Evolutionary conservation across 2,113 vertebrate species (phyloP).

Genomic region (Zingel zingel): DNA sequence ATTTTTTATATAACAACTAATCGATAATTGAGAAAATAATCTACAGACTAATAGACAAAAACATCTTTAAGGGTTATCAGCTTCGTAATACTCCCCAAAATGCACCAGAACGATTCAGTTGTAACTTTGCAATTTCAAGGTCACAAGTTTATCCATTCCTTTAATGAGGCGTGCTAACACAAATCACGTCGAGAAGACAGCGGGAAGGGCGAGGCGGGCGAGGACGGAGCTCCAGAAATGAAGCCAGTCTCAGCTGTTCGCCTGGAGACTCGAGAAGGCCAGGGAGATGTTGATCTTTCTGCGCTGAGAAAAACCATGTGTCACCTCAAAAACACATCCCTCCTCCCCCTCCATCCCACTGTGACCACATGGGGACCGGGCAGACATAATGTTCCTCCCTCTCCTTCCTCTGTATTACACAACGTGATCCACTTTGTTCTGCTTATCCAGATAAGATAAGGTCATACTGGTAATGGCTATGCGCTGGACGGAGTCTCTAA

Average conservation of each 20-base stretch:
- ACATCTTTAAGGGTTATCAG: neutral
- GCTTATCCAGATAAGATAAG: slow-evolving; percentile 20
- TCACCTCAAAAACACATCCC: slow-evolving; percentile 63
- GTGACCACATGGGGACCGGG: slow-evolving; percentile 71
- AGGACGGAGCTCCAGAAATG: slow-evolving; percentile 49
- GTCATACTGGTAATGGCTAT: neutral
- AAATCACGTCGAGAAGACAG: slow-evolving; percentile 54
- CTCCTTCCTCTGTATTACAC: slow-evolving; percentile 35
- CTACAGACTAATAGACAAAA: neutral
- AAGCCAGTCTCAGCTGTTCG: slow-evolving; percentile 80
- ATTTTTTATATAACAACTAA: too few relatives aligned
- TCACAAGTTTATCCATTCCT: slow-evolving; percentile 31
- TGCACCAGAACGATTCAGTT: neutral
- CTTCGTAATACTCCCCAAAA: slow-evolving; percentile 4
- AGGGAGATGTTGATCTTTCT: slow-evolving; percentile 72
- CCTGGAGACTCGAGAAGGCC: slow-evolving; percentile 71
- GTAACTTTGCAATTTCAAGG: slow-evolving; percentile 33
- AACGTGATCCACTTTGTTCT: slow-evolving; percentile 50
- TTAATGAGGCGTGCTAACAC: slow-evolving; percentile 36
- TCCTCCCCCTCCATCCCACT: slow-evolving; percentile 36
- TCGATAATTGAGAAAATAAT: too few relatives aligned
- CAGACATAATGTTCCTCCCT: slow-evolving; percentile 55
- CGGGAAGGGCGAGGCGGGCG: slow-evolving; percentile 27
- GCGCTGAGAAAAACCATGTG: slow-evolving; percentile 66
- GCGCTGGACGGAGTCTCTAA: neutral